A percentile compares a stretch with the other conserved stretches of the same genome.
Evolutionary conservation across 2,888 invertebrate species (phyloP).

Genomic region (Andrena fulva): DNA sequence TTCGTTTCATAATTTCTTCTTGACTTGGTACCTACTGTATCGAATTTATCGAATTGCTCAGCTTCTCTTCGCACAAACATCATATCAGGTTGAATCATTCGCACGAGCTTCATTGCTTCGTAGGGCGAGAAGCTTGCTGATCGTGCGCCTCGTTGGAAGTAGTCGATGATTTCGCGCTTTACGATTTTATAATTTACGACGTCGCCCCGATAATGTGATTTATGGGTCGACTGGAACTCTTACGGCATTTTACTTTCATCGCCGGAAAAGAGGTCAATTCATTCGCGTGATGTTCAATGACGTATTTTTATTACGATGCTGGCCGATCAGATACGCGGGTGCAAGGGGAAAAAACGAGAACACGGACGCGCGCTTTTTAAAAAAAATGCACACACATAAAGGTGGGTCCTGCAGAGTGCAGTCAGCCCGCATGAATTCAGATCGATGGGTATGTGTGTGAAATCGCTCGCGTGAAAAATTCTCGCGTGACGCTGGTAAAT

Average conservation of each 20-base stretch:
- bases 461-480: conserved; percentile 35
- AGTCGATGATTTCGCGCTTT: conserved; percentile 11
- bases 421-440: conserved; percentile 13
- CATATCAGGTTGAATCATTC: neutral
- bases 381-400: neutral
- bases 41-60: no score
- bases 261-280: conserved; percentile 11
- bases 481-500: conserved; percentile 35
- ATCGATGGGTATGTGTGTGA: conserved; percentile 1
- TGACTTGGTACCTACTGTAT: neutral
- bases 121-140: neutral
- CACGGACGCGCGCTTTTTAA: neutral
- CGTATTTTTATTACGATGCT: conserved; percentile 10
- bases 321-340: conserved; percentile 12
- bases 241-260: conserved; percentile 23
- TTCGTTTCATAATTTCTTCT: neutral
- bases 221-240: conserved; percentile 11
- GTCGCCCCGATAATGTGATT: conserved; percentile 2
- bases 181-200: conserved; percentile 15
- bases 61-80: neutral
- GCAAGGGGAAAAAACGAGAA: neutral
- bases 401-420: neutral
- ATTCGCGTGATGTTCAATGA: conserved; percentile 15
- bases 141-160: neutral
- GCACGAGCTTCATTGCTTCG: neutral